Percentiles rank a stretch among this genome's conserved stretches.
These are phyloP conservation scores for Cephalopachus bancanus DNA, from an alignment of 2,797 vertebrate genomes.

Conservation along the genomic window DNA sequence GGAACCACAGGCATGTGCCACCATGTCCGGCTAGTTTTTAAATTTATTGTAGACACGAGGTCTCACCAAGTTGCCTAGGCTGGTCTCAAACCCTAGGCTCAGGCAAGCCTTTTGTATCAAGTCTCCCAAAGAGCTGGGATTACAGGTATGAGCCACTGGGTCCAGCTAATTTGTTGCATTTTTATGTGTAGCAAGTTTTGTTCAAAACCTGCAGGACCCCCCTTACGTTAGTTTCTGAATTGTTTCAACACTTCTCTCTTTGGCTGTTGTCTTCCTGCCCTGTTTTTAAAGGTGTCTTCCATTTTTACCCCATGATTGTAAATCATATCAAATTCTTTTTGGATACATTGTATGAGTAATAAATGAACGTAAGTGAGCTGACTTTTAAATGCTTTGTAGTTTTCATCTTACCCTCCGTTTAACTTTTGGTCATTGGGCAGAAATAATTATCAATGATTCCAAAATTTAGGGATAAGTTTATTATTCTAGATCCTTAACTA, in stretches of 20 bases:
- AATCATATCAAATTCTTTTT: conserved; percentile 44
- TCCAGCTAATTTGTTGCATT: neutral
- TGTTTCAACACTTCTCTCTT: neutral
- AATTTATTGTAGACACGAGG: no score
- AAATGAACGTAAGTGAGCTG: conserved; percentile 10
- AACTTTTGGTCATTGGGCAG: conserved; percentile 29
- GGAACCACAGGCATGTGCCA: no score
- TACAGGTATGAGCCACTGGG: no score
- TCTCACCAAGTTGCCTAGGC: no score
- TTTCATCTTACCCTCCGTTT: conserved; percentile 44
- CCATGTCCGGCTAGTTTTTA: no score
- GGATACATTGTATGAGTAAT: conserved; percentile 11
- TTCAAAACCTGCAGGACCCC: neutral
- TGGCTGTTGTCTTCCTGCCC: neutral
- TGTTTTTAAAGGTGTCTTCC: conserved; percentile 11
- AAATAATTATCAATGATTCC: conserved; percentile 44
- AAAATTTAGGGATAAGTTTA: conserved; percentile 50
- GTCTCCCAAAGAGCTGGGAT: no score
- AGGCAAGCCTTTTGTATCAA: no score
- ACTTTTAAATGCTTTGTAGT: conserved; percentile 37
- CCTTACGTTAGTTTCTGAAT: neutral
- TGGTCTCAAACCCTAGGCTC: no score
- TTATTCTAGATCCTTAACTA: conserved; percentile 18
- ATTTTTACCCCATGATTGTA: neutral
- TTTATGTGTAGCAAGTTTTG: neutral